These are phyloP conservation scores for Molossus alvarezi DNA, from an alignment of 2,797 vertebrate genomes.

Conservation along the genomic window DNA sequence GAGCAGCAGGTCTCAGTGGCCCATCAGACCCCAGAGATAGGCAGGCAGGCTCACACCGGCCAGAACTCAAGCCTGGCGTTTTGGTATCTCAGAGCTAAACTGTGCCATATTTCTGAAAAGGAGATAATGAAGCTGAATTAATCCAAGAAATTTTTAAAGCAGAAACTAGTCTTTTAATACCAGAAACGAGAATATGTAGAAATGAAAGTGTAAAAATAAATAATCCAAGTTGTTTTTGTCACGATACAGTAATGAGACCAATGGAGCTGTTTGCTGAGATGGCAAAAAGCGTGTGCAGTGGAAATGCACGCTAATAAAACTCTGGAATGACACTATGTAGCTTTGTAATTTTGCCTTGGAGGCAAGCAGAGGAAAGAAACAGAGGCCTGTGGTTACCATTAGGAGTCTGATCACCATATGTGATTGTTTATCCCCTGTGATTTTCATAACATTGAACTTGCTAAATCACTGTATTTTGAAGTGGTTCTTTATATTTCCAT, in stretches of 20 bases:
- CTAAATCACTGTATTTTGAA: slow-evolving; percentile 41
- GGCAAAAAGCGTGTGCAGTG: slow-evolving; percentile 68
- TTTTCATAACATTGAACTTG: neutral
- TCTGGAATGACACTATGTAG: slow-evolving; percentile 32
- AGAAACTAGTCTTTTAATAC: slow-evolving; percentile 17
- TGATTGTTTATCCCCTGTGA: neutral
- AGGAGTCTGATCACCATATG: neutral
- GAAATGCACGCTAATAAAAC: slow-evolving; percentile 64
- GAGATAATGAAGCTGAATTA: slow-evolving; percentile 16
- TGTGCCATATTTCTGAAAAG: slow-evolving; percentile 8
- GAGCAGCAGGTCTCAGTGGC: neutral
- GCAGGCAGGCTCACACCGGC: neutral
- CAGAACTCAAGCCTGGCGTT: neutral
- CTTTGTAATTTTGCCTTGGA: slow-evolving; percentile 72
- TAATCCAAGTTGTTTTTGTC: slow-evolving; percentile 70
- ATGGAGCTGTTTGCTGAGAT: slow-evolving; percentile 59
- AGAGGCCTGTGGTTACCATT: neutral
- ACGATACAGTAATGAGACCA: slow-evolving; percentile 25
- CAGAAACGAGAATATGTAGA: neutral
- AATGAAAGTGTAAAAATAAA: slow-evolving; percentile 65
- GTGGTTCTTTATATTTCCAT: slow-evolving; percentile 41
- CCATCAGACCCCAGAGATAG: neutral
- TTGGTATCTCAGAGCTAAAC: neutral
- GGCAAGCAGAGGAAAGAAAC: slow-evolving; percentile 12
- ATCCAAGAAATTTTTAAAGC: neutral